phyloP scores from a whole-genome alignment of 2,888 invertebrate species.

The Zaprionus obscuricornis region DNA sequence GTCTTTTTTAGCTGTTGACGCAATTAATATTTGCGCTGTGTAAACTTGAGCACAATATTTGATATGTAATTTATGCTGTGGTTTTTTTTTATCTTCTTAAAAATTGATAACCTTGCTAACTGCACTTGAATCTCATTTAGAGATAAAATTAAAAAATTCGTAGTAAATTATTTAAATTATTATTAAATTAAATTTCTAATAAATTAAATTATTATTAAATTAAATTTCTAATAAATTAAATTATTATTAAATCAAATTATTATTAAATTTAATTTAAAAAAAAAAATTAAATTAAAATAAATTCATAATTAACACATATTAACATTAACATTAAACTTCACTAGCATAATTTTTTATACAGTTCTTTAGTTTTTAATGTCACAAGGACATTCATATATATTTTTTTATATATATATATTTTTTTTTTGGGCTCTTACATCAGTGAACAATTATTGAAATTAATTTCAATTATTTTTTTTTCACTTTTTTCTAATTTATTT shows the following conservation, averaged over 20 bases:
- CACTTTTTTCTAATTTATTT: slow-evolving; percentile 3
- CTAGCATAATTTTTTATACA: too few relatives aligned
- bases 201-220: too few relatives aligned
- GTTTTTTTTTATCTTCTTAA: slow-evolving; percentile 2
- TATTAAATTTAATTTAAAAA: too few relatives aligned
- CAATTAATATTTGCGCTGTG: neutral
- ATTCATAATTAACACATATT: too few relatives aligned
- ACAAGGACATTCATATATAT: slow-evolving; percentile 5
- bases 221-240: too few relatives aligned
- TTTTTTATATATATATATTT: neutral
- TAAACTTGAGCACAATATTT: slow-evolving; percentile 26
- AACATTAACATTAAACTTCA: too few relatives aligned
- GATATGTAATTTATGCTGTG: slow-evolving; percentile 45
- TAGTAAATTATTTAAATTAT: too few relatives aligned
- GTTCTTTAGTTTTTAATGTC: neutral
- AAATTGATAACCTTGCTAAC: slow-evolving; percentile 57
- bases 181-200: too few relatives aligned
- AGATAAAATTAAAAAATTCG: too few relatives aligned
- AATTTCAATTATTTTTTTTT: neutral
- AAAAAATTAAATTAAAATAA: too few relatives aligned
- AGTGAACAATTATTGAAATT: slow-evolving; percentile 1
- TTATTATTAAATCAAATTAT: too few relatives aligned
- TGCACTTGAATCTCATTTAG: too few relatives aligned
- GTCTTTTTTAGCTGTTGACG: neutral
- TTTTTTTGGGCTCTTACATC: slow-evolving; percentile 28